Percentiles rank a stretch among this genome's conserved stretches.
Conservation (phyloP, 2,113 vertebrate genomes). For the Campylomormyrus numenius region DNA sequence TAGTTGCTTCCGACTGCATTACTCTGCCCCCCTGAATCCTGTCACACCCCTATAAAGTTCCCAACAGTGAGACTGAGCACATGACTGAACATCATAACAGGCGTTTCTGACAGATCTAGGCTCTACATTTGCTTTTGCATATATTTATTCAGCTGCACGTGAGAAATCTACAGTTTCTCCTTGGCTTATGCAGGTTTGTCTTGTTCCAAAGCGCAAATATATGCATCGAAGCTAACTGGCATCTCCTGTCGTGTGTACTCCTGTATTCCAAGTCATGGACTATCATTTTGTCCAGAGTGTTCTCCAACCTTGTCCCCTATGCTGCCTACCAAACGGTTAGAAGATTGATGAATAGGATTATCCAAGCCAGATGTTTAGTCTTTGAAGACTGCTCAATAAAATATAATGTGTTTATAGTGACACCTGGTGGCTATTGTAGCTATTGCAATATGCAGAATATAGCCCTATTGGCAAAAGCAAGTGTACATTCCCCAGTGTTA, state of each 20-base stretch:
- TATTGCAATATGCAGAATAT: conserved; percentile 10
- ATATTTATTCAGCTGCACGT: background rate
- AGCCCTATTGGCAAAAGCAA: background rate
- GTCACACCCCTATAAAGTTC: background rate
- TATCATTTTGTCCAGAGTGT: background rate
- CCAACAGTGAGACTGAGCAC: background rate
- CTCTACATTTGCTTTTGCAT: background rate
- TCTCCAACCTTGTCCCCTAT: background rate
- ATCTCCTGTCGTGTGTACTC: background rate
- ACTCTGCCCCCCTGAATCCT: background rate
- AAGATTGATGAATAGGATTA: background rate
- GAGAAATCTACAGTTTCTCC: background rate
- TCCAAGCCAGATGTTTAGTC: background rate
- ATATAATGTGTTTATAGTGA: conserved; percentile 2
- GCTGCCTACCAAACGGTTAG: background rate
- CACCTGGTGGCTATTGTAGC: conserved; percentile 28
- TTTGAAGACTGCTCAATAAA: background rate
- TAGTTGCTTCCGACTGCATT: background rate
- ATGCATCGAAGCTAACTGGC: background rate
- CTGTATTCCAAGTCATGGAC: background rate
- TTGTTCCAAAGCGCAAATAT: background rate
- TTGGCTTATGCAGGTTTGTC: background rate
- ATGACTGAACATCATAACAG: background rate
- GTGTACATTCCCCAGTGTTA: background rate
- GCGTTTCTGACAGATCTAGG: background rate